These are phyloP conservation scores for Spisula solida DNA, from an alignment of 2,888 invertebrate species.

Conservation along the genomic window DNA sequence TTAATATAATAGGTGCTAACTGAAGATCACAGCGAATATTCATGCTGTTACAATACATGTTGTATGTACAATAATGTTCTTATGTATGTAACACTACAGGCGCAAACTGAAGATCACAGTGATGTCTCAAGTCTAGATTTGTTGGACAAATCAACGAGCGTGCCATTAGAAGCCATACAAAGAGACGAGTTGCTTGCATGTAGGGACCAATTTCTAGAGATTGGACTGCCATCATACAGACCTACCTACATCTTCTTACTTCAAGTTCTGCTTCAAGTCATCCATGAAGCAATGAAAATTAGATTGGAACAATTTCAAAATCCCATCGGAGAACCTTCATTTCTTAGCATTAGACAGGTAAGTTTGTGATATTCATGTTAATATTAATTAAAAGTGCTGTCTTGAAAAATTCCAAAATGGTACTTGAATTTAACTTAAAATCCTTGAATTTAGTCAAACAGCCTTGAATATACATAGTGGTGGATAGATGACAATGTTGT, in stretches of 20 bases:
- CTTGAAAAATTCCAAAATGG: too few species aligned
- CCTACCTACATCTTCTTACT: constrained; percentile 95
- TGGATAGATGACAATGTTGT: too few species aligned
- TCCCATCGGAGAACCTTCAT: constrained; percentile 91
- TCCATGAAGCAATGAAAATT: constrained; percentile 96
- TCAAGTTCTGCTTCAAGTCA: constrained; percentile 94
- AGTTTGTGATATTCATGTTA: constrained; percentile 47
- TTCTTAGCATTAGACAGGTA: constrained; percentile 94
- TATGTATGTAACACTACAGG: background rate
- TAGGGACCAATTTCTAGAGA: constrained; percentile 91
- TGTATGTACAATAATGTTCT: too few species aligned
- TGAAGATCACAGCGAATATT: too few species aligned
- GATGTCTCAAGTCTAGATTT: constrained; percentile 75
- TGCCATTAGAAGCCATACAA: constrained; percentile 68
- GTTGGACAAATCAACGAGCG: constrained; percentile 59
- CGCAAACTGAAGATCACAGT: constrained; percentile 1
- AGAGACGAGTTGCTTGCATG: constrained; percentile 79
- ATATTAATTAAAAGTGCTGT: background rate
- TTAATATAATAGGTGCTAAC: too few species aligned
- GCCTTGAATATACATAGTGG: too few species aligned
- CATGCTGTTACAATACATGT: too few species aligned
- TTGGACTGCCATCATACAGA: constrained; percentile 94
- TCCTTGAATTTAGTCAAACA: too few species aligned
- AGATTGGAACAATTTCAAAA: constrained; percentile 90
- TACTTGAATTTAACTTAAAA: too few species aligned